These are phyloP conservation scores for Megamerina dolium DNA, from an alignment of 2,888 invertebrate genomes.

Conservation along the genomic window DNA sequence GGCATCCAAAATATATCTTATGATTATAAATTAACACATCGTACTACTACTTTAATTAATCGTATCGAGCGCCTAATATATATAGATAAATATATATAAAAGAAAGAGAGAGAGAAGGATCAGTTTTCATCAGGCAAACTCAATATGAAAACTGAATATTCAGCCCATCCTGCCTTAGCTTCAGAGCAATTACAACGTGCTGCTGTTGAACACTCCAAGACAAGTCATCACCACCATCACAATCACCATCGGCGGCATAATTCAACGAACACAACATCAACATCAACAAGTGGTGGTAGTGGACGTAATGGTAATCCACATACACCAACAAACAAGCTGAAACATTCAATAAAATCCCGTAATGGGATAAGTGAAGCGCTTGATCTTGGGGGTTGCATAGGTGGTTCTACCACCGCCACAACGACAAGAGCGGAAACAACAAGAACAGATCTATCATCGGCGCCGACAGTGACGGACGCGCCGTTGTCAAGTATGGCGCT, in stretches of 20 bases:
- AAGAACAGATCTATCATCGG: background rate
- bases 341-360: conserved; percentile 11
- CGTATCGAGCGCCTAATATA: background rate
- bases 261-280: conserved; percentile 18
- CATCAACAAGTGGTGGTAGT: too few relatives aligned
- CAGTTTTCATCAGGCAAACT: background rate
- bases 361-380: conserved; percentile 9
- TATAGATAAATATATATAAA: background rate
- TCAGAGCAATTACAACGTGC: conserved; percentile 33
- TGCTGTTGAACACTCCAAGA: conserved; percentile 19
- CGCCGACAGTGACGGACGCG: background rate
- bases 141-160: conserved; percentile 37
- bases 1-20: too few relatives aligned
- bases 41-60: background rate
- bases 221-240: conserved; percentile 11
- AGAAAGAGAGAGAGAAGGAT: too few relatives aligned
- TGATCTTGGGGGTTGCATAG: too few relatives aligned
- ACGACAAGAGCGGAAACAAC: background rate
- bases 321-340: too few relatives aligned
- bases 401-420: background rate
- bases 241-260: conserved; percentile 30
- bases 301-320: too few relatives aligned
- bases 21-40: too few relatives aligned
- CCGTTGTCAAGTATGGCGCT: background rate
- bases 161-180: conserved; percentile 45